Percentiles rank a stretch among this genome's conserved stretches.
phyloP scores from a whole-genome alignment of 2,797 vertebrate species.

The Cheirogaleus major region DNA sequence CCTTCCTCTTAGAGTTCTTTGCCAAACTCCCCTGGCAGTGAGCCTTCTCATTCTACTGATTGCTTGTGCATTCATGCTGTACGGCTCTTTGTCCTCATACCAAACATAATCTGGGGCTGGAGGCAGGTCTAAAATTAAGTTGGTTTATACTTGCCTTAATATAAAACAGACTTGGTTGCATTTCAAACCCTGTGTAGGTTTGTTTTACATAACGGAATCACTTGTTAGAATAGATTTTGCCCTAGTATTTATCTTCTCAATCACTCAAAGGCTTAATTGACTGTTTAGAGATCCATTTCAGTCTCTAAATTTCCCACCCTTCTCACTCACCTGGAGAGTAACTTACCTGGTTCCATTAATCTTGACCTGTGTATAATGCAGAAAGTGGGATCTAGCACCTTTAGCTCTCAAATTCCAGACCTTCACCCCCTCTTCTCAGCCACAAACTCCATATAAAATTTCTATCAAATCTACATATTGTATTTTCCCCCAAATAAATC shows the following conservation, averaged over 20 bases:
- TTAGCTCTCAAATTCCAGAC: conserved; percentile 65
- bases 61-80: conserved; percentile 73
- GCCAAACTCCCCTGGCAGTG: conserved; percentile 74
- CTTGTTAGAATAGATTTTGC: conserved; percentile 57
- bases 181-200: conserved; percentile 70
- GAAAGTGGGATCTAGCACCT: conserved; percentile 49
- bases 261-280: conserved; percentile 70
- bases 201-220: conserved; percentile 73
- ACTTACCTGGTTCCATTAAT: conserved; percentile 71
- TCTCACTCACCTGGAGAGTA: conserved; percentile 71
- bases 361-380: conserved; percentile 62
- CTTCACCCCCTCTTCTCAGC: neutral
- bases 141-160: conserved; percentile 70
- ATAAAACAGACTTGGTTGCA: conserved; percentile 71
- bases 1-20: conserved; percentile 71
- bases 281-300: conserved; percentile 70
- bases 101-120: conserved; percentile 70
- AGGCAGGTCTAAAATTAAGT: conserved; percentile 78
- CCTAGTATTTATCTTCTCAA: conserved; percentile 70
- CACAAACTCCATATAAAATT: conserved; percentile 42
- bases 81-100: conserved; percentile 65
- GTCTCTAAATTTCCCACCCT: conserved; percentile 77
- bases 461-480: conserved; percentile 33
- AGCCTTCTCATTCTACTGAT: conserved; percentile 50
- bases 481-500: conserved; percentile 18